Base-by-base conservation (phyloP, 2,888 invertebrate species). In the Hypomecis punctinalis region DNA sequence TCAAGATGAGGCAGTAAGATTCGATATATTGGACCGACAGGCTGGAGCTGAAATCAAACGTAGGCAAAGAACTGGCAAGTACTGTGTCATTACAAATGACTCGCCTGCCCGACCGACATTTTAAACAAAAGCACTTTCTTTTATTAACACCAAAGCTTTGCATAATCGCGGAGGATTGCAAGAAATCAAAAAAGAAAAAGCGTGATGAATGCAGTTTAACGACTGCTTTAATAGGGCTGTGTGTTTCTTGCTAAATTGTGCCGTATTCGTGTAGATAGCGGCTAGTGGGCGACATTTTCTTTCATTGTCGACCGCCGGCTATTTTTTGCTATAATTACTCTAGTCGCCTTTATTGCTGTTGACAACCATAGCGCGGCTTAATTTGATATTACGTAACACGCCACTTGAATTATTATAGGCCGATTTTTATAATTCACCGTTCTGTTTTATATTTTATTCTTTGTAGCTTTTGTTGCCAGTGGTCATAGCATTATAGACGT, bases 161-260 rank as follows among this genome's bases (percentile, higher is more conserved):
- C 75, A 77, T 77, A 70, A 70, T 74, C 33, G 42, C 36, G 33
- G 76, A 82, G 69, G 72, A 73, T 75, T 75, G 73, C 75, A 78
- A 79, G 76, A 76, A 79, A 78, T 69, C 68, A 76, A 75, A 78
- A 73, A 53, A 71, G 72, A 77, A 77, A 77, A 80, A 79, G 67
- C 76, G 77, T 82, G 80, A 84, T 83, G 79, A 84, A 86, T 84
- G 84, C 79, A 78, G 73, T 79, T 80, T 80, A 83, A 81, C 82
- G 80, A 78, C 80, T 71, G 77, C 76, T 81, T 80, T 82, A 84
- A 84, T 83, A 83, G 83, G 77, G 74, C 71, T 81, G 77, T 82
- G 80, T 81, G 72, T 81, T 85, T 82, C 82, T 82, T 82, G 76
- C 75, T 79, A 84, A 86, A 85, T 83, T 82, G 78, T 80, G 70